These are phyloP conservation scores for Nymphalis urticae DNA, from an alignment of 2,888 invertebrate species.

Conservation along the genomic window DNA sequence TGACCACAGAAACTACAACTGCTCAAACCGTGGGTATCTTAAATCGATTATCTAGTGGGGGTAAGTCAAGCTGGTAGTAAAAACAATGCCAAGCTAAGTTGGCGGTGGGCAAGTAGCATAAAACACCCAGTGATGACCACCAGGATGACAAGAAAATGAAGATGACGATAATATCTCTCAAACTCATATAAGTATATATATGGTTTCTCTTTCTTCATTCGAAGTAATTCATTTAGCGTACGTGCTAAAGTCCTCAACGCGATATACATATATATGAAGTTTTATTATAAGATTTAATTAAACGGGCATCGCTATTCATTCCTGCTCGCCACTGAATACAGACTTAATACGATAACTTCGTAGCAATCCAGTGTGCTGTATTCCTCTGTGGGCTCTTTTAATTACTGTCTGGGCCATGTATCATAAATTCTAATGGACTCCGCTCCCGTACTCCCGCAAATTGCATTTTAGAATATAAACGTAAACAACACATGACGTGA, in stretches of 20 bases:
- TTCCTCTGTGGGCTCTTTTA: conserved; percentile 73
- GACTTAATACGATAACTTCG: conserved; percentile 53
- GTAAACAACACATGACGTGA: conserved; percentile 44
- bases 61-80: too few species aligned
- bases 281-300: conserved; percentile 39
- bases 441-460: conserved; percentile 53
- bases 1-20: too few species aligned
- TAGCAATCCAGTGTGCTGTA: conserved; percentile 59
- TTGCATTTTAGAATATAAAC: conserved; percentile 70
- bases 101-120: too few species aligned
- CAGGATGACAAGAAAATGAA: too few species aligned
- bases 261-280: background rate
- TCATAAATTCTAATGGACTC: conserved; percentile 78
- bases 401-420: conserved; percentile 71
- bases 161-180: too few species aligned
- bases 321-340: conserved; percentile 43
- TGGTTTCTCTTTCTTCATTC: background rate
- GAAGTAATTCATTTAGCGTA: conserved; percentile 18
- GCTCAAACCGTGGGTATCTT: too few species aligned
- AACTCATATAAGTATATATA: too few species aligned
- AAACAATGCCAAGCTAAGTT: too few species aligned
- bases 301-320: conserved; percentile 46
- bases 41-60: too few species aligned
- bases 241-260: background rate
- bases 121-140: too few species aligned